Base-by-base conservation (phyloP, 2,888 invertebrate genomes). In the Dynastes tityus region DNA sequence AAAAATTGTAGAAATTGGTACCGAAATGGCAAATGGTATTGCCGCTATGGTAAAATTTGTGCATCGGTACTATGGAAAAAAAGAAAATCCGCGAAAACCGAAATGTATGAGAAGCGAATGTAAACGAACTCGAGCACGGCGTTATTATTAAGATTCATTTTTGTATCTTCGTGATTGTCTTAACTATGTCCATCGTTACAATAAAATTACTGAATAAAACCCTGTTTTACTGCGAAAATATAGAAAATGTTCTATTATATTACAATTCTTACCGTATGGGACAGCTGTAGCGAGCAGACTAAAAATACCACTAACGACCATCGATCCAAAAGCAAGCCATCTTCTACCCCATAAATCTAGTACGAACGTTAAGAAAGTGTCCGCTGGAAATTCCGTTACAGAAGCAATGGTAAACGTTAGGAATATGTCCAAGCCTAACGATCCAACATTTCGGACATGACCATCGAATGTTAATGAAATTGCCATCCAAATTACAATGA, bases 401-500 rank as follows among this genome's bases (percentile, higher is more conserved):
- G 94, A 94, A 0, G 96, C 96, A 2, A 96, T 92, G 0, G 96
- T 95, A 86, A 96, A 96, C 0, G 96, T 96, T 78, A 96, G 86
- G 87, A 96, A 96, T n/a, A 96, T 92, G 84, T 96, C 93, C 16
- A 80, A 88, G 0, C 96, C 96, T 61, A 97, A 89, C 9, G 96
- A 95, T 0, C 95, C 95, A 0, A 97, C 96, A 86, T 96, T 97
- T 85, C 97, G 91, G 16, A 96, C 96, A 86, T 97, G 97, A 0
- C 96, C 96, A 85, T 97, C 96, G 87, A 96, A 96, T 0, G 96
- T 95, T 85, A 97, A 86, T 0, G 96, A 95, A 78, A 96, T 95
- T n/a, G 94, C 93, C 95, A 96, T 95, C 96, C 97, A 97, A 82
- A 97, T 95, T 2, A 96, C 83, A 82, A 95, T 95, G 29, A 97